Evolutionary conservation across 2,797 vertebrate species (phyloP).

Genomic region (Sus cebifrons): DNA sequence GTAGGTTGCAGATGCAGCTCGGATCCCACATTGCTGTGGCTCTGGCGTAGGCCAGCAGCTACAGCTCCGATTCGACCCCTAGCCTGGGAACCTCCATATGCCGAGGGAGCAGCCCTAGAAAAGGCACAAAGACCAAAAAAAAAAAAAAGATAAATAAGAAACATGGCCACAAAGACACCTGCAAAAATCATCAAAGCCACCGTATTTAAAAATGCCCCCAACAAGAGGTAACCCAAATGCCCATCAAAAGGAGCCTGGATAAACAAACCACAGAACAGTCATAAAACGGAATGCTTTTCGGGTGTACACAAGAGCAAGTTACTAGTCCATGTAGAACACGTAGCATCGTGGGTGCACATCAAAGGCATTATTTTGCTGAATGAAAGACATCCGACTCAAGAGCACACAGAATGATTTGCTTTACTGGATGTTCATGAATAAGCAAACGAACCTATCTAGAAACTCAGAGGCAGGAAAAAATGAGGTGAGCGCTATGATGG

Average conservation of each 20-base stretch:
- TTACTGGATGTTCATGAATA: background rate
- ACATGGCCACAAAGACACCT: background rate
- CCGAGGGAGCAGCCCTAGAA: too few relatives aligned
- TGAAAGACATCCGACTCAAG: background rate
- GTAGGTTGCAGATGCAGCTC: too few relatives aligned
- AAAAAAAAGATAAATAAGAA: background rate
- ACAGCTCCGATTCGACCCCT: too few relatives aligned
- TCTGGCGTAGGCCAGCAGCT: too few relatives aligned
- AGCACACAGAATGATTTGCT: too few relatives aligned
- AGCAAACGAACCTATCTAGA: background rate
- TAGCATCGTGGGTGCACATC: accelerated
- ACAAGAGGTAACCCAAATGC: background rate
- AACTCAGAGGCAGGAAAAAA: background rate
- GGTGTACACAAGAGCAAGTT: background rate
- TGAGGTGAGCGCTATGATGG: background rate
- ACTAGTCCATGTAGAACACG: background rate
- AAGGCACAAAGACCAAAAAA: too few relatives aligned
- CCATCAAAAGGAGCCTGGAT: background rate
- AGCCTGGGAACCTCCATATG: too few relatives aligned
- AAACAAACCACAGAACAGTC: background rate
- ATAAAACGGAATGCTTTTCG: background rate
- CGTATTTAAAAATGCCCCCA: background rate
- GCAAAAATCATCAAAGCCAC: background rate
- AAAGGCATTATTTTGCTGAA: accelerated
- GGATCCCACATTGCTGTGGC: too few relatives aligned